phyloP scores from a whole-genome alignment of 2,113 vertebrate species.

The Pteruthius melanotis region DNA sequence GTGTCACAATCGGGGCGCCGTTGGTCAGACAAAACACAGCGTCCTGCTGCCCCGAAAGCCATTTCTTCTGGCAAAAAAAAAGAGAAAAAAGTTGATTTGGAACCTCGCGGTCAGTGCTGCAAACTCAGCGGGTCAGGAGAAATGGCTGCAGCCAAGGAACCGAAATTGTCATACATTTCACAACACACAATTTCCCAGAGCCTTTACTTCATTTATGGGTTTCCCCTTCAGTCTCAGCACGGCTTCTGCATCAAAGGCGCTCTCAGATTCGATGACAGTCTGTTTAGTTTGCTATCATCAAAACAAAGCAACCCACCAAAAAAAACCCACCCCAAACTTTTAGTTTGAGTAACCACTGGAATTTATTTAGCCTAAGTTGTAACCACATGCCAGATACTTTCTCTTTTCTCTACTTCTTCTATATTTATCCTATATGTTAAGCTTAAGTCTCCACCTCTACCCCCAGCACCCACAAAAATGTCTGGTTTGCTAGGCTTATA shows the following conservation, averaged over 20 bases:
- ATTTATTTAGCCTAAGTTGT: slow-evolving; percentile 27
- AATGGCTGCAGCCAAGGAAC: not conserved
- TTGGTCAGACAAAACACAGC: not conserved
- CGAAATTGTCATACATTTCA: not conserved
- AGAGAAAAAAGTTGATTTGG: not conserved
- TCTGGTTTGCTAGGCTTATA: slow-evolving; percentile 3
- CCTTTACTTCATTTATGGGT: not conserved
- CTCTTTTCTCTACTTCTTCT: slow-evolving; percentile 20
- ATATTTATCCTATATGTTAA: slow-evolving; percentile 47
- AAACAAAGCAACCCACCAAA: not conserved
- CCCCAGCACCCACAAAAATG: slow-evolving; percentile 37
- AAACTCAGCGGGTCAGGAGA: not conserved
- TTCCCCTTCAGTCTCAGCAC: not conserved
- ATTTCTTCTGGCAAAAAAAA: not conserved
- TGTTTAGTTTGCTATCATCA: not conserved
- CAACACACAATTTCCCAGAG: not conserved
- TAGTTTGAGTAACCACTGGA: slow-evolving; percentile 15
- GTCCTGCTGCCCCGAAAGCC: not conserved
- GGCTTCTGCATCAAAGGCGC: not conserved
- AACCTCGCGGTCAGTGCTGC: not conserved
- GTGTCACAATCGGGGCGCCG: not conserved
- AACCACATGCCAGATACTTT: slow-evolving; percentile 20
- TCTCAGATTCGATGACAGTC: not conserved
- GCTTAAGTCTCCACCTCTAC: not conserved
- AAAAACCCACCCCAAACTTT: not conserved